phyloP scores from a whole-genome alignment of 2,888 invertebrate genomes.

The Orthosia gothica region DNA sequence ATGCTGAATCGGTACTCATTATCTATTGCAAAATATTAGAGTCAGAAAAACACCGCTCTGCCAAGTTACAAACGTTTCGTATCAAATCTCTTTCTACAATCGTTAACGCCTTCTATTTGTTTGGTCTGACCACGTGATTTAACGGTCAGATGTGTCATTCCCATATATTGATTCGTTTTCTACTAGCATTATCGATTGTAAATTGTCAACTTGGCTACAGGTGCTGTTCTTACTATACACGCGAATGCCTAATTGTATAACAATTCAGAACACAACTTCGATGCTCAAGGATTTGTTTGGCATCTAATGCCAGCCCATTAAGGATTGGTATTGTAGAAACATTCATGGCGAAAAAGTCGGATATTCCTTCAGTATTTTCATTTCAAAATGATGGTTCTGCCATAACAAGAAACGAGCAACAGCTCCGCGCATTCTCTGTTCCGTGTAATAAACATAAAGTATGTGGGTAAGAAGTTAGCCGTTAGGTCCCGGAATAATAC shows the following conservation, averaged over 20 bases:
- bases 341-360: not conserved
- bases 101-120: too few relatives aligned
- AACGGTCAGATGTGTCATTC: too few relatives aligned
- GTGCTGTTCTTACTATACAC: too few relatives aligned
- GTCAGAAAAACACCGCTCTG: too few relatives aligned
- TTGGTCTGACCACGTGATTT: too few relatives aligned
- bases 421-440: constrained; percentile 58
- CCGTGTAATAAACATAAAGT: constrained; percentile 76
- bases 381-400: constrained; percentile 1
- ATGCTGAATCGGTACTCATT: too few relatives aligned
- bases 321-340: not conserved
- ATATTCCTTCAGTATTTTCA: not conserved
- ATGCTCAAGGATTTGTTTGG: not conserved
- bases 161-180: too few relatives aligned
- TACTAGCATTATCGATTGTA: too few relatives aligned
- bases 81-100: too few relatives aligned
- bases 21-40: too few relatives aligned
- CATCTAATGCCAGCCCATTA: not conserved
- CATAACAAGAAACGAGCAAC: constrained; percentile 5
- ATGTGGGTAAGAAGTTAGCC: constrained; percentile 76
- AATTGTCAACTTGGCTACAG: too few relatives aligned
- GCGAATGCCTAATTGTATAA: not conserved
- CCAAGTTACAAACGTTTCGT: too few relatives aligned
- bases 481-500: constrained; percentile 68
- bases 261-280: not conserved